phyloP scores from a whole-genome alignment of 2,888 invertebrate genomes.

The Acanthoscelides obtectus region DNA sequence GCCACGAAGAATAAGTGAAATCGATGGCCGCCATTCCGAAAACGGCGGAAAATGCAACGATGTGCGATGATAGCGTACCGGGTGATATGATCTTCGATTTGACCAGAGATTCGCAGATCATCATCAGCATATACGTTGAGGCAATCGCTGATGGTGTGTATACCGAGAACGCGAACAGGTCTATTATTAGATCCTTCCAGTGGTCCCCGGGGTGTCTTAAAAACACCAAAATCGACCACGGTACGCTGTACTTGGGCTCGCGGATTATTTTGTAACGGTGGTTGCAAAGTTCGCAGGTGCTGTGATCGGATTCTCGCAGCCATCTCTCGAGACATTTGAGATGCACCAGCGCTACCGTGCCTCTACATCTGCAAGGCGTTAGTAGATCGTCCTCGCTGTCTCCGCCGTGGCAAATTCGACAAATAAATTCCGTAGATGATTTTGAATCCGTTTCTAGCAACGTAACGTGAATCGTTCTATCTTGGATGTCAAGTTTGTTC shows the following conservation, averaged over 20 bases:
- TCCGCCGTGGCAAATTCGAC: conserved; percentile 47
- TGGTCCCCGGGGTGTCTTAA: conserved; percentile 46
- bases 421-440: conserved; percentile 33
- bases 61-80: conserved; percentile 36
- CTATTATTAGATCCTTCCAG: conserved; percentile 47
- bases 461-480: conserved; percentile 36
- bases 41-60: conserved; percentile 42
- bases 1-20: conserved; percentile 47
- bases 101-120: conserved; percentile 43
- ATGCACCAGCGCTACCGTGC: conserved; percentile 54
- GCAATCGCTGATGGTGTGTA: conserved; percentile 52
- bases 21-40: conserved; percentile 44
- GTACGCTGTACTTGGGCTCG: conserved; percentile 39
- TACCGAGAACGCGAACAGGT: conserved; percentile 49
- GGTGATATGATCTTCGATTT: conserved; percentile 33
- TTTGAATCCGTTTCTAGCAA: conserved; percentile 31
- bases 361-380: conserved; percentile 53
- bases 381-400: conserved; percentile 47
- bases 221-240: conserved; percentile 45
- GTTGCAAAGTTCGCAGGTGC: conserved; percentile 55
- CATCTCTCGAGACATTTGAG: conserved; percentile 55
- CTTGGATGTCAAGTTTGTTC: conserved; percentile 31
- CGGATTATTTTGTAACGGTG: conserved; percentile 50
- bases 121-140: conserved; percentile 45
- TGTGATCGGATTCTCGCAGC: conserved; percentile 52